Evolutionary conservation across 2,113 vertebrate genomes (phyloP), one percentile per base, ranked within the genome.

Genomic region (Megalops atlanticus): DNA sequence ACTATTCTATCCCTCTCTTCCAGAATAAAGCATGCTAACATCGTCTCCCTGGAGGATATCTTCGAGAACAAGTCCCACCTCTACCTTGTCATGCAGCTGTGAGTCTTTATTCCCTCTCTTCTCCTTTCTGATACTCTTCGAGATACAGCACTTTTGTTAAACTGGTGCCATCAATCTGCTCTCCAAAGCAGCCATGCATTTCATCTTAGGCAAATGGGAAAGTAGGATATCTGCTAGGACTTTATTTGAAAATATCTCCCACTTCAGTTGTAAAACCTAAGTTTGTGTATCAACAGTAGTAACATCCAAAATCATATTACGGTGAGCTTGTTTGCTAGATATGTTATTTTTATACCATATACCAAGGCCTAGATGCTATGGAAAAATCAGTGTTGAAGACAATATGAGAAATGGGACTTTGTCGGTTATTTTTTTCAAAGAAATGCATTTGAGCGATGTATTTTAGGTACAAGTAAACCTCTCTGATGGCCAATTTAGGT

Each of bases 41-140:
- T 99, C 0, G 97, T 99, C 38, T 97, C 98, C 76, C 92, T 99
- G 94, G 97, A 99, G 89, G 98, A 99, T 83, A 98, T 99, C 84
- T 99, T 96, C 0, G 98, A 99, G 91, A 98, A 94, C 74, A 92
- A 96, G 87, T 96, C 96, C 33, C 97, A 99, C 88, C 98, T 99
- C 88, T 99, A 99, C 94, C 97, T 99, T 91, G 93, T 99, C 94
- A 99, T 99, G 98, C 97, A 99, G 92, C 95, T 99, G 98, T 99
- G 89, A 99, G 98, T 96, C 87, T 86, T 86, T 11, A 15, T 27
- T 70, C 2, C 47, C 10, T 24, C n/a, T 47, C 11, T 33, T 18
- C 14, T 49, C 84, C n/a, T 71, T 11, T 76, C 47, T 52, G 15
- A 47, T 0, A 45, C 49, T 52, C 33, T n/a, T 21, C 27, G 8